Conservation (phyloP, 2,113 vertebrate genomes). For the Rhinopomastus cyanomelas region DNA sequence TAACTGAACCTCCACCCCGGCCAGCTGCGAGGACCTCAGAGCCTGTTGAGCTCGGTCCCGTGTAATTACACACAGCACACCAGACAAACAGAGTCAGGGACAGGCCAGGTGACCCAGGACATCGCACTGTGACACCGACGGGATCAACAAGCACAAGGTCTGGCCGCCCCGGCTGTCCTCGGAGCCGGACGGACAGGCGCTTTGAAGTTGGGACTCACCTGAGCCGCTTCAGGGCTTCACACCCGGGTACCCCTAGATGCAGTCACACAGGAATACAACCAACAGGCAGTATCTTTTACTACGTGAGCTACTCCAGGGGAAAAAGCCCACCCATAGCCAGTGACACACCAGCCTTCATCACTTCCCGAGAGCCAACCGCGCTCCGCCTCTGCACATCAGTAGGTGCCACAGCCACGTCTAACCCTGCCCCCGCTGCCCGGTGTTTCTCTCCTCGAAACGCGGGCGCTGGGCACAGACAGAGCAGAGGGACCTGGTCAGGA, state of each 20-base stretch:
- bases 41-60: neutral
- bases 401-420: neutral
- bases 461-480: neutral
- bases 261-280: too few relatives aligned
- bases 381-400: too few relatives aligned
- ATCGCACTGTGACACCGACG: neutral
- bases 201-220: conserved; percentile 6
- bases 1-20: neutral
- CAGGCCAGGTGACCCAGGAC: neutral
- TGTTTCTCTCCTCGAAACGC: neutral
- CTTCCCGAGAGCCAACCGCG: too few relatives aligned
- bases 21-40: neutral
- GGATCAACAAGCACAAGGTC: neutral
- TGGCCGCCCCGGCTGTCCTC: neutral
- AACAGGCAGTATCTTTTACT: too few relatives aligned
- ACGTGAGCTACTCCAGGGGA: too few relatives aligned
- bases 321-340: too few relatives aligned
- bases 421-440: neutral
- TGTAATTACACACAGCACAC: neutral
- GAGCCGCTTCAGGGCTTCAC: conserved; percentile 9
- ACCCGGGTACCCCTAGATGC: too few relatives aligned
- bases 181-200: neutral
- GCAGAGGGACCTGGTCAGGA: conserved; percentile 24
- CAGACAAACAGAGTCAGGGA: neutral
- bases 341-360: too few relatives aligned